Conservation (phyloP, 2,888 invertebrate genomes). For the Linhomoeus sp. region DNA sequence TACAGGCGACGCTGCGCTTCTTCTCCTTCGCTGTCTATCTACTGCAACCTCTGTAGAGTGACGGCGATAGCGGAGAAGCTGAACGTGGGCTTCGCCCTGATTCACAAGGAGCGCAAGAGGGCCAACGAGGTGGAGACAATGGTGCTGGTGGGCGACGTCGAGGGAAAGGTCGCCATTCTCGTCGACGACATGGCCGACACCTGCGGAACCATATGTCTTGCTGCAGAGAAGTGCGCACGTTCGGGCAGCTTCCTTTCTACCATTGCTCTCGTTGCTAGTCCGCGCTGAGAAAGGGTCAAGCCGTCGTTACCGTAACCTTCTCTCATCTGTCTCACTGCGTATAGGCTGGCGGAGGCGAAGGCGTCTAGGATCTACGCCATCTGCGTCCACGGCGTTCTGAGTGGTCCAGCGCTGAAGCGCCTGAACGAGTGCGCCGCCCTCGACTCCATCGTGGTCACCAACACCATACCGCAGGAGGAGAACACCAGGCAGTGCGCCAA, state of each 20-base stretch:
- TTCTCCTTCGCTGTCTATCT: no score
- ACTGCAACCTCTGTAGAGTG: constrained; percentile 46
- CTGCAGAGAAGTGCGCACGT: constrained; percentile 53
- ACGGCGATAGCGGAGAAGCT: constrained; percentile 71
- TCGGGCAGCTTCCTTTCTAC: constrained; percentile 2
- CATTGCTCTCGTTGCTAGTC: not conserved
- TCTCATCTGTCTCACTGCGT: not conserved
- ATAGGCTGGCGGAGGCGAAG: constrained; percentile 53
- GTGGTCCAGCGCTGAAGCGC: constrained; percentile 76
- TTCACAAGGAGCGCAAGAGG: constrained; percentile 84
- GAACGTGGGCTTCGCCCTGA: constrained; percentile 83
- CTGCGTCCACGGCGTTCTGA: constrained; percentile 81
- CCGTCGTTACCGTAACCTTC: not conserved
- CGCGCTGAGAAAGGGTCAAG: not conserved
- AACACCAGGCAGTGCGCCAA: constrained; percentile 78
- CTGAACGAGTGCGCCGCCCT: constrained; percentile 67
- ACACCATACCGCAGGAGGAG: constrained; percentile 81
- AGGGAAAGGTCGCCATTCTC: constrained; percentile 59
- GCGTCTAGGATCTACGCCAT: constrained; percentile 51
- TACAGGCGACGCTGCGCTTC: no score
- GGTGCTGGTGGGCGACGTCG: constrained; percentile 86
- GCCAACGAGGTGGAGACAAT: constrained; percentile 88
- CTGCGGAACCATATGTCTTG: constrained; percentile 79
- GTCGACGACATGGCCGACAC: constrained; percentile 96
- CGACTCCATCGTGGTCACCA: constrained; percentile 85